Base-by-base conservation (phyloP, 2,113 vertebrate species). In the Anoplopoma fimbria region DNA sequence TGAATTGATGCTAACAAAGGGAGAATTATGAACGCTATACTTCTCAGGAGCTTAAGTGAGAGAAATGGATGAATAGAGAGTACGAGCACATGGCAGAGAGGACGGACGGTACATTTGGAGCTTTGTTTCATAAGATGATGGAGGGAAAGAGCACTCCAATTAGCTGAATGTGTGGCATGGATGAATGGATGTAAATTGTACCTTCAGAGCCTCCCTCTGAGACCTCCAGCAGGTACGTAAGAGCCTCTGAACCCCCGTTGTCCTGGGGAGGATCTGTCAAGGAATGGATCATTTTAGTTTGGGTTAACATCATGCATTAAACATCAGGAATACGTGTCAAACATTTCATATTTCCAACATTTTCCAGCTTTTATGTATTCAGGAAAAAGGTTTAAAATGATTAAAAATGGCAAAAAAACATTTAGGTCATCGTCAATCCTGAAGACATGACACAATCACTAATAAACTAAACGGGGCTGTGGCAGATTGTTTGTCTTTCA, bases 181-280 rank as follows among this genome's bases (percentile, higher is more conserved):
- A 58, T 5, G 7, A n/a, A 38, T 5, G 34, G 14, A 36, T 13
- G 33, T 3, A n/a, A 9, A 8, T 45, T 36, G 79, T 92, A 99
- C 98, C 97, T 96, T 99, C 97, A 23, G 94, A 96, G 93, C 93
- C 96, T 69, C 97, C 97, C 91, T 99, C 97, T 49, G 97, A 97
- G 87, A 97, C 96, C 93, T 99, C 97, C 65, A 99, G 91, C 67
- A 99, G 92, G 73, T 99, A 99, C 17, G 96, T 97, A 0, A 99
- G 94, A 84, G 97, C 97, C 90, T 97, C 97, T 2, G 97, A 98
- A 82, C 98, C 98, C 6, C 98, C 98, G 9, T 96, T 97, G 91
- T 99, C 98, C 86, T 96, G 95, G 2, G 98, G 98, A 84, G 97
- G 96, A 91, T 99, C 98, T 99, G 91, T 23, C 57, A 77, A 79